Evolutionary conservation across 1,140 invertebrate species (phyloP).

Genomic region (Archivesica marissinica): DNA sequence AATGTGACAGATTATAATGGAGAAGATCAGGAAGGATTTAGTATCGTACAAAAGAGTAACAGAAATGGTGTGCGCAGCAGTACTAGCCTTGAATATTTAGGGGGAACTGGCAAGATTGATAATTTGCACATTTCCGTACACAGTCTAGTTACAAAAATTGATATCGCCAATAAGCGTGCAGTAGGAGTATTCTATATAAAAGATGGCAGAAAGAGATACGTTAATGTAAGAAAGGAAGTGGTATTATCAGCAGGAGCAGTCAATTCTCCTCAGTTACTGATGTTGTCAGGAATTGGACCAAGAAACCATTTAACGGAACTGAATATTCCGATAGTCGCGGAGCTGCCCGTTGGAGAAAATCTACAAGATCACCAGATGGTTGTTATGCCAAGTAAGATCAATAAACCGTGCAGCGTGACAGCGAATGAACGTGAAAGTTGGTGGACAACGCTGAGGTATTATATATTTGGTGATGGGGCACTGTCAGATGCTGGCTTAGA

Average conservation of each 20-base stretch:
- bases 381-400: conserved; percentile 4
- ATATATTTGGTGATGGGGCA: neutral
- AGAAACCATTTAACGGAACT: neutral
- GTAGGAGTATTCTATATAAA: conserved; percentile 28
- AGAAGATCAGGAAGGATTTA: conserved; percentile 43
- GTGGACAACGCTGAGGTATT: neutral
- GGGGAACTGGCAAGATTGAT: neutral
- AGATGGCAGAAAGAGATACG: conserved; percentile 13
- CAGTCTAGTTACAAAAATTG: conserved; percentile 20
- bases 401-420: conserved; percentile 6
- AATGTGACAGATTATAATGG: conserved; percentile 79
- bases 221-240: conserved; percentile 31
- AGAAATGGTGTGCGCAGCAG: conserved; percentile 26
- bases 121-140: conserved; percentile 26
- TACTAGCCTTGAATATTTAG: conserved; percentile 9
- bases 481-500: neutral
- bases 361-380: conserved; percentile 61
- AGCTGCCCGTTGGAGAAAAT: conserved; percentile 63
- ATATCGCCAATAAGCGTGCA: conserved; percentile 20
- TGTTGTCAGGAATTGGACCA: conserved; percentile 94
- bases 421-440: neutral
- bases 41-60: conserved; percentile 12
- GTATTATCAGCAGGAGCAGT: conserved; percentile 89
- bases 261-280: conserved; percentile 93
- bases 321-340: conserved; percentile 23